Conservation (phyloP, 1,140 invertebrate species). For the Scaptomyza montana region DNA sequence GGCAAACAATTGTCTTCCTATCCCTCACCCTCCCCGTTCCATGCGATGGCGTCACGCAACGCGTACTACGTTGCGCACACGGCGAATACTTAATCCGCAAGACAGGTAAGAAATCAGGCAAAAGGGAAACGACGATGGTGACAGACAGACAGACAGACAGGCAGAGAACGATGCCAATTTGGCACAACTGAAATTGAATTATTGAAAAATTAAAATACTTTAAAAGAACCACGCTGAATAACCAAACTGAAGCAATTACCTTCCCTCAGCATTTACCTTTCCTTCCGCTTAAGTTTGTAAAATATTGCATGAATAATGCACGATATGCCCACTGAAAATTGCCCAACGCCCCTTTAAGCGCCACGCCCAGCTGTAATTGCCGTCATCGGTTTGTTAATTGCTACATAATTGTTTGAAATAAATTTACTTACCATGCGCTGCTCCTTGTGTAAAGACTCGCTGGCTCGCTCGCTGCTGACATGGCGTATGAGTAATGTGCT, state of each 20-base stretch:
- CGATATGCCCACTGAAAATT: conserved; percentile 28
- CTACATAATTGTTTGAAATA: conserved; percentile 82
- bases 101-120: conserved; percentile 26
- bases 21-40: too few species aligned
- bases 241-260: conserved; percentile 26
- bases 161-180: conserved; percentile 5
- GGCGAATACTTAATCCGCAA: conserved; percentile 61
- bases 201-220: conserved; percentile 76
- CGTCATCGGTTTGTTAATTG: conserved; percentile 80
- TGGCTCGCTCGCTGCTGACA: conserved; percentile 44
- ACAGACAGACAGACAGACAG: conserved; percentile 2
- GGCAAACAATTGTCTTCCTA: conserved; percentile 22
- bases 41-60: conserved; percentile 31
- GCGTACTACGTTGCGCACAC: conserved; percentile 10
- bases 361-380: conserved; percentile 63
- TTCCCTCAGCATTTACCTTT: conserved; percentile 6
- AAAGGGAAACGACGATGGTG: neutral
- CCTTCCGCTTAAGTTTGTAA: conserved; percentile 48
- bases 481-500: conserved; percentile 71
- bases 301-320: conserved; percentile 74
- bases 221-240: conserved; percentile 5
- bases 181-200: conserved; percentile 61
- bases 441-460: conserved; percentile 16
- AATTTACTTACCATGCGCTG: conserved; percentile 61
- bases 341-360: neutral